Conservation (phyloP, 2,888 invertebrate genomes). For the Leptinotarsa tumamoca region DNA sequence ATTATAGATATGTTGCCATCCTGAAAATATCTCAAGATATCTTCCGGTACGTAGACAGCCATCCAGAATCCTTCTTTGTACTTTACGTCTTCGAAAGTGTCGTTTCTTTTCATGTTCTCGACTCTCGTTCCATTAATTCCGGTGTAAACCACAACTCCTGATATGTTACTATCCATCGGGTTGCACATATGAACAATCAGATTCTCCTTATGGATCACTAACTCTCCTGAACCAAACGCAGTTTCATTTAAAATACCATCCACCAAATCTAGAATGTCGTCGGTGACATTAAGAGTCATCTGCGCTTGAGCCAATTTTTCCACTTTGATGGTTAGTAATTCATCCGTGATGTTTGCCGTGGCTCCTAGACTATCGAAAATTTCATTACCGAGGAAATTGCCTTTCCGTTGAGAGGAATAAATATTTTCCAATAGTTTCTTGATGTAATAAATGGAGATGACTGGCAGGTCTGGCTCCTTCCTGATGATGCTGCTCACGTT, state of each 20-base stretch:
- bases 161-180: slow-evolving; percentile 68
- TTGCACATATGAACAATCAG: slow-evolving; percentile 69
- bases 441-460: slow-evolving; percentile 59
- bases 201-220: slow-evolving; percentile 56
- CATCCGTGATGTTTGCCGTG: slow-evolving; percentile 60
- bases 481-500: slow-evolving; percentile 50
- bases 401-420: not conserved
- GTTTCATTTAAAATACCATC: slow-evolving; percentile 70
- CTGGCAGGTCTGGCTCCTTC: slow-evolving; percentile 49
- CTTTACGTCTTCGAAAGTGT: slow-evolving; percentile 62
- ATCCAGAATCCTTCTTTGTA: slow-evolving; percentile 53
- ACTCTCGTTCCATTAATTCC: slow-evolving; percentile 58
- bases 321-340: slow-evolving; percentile 56
- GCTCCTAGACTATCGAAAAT: slow-evolving; percentile 64
- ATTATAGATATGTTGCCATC: slow-evolving; percentile 51
- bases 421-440: slow-evolving; percentile 51
- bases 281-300: slow-evolving; percentile 73
- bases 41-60: slow-evolving; percentile 57
- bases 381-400: slow-evolving; percentile 51
- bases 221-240: slow-evolving; percentile 40
- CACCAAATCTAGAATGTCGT: slow-evolving; percentile 72
- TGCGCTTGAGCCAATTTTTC: slow-evolving; percentile 65
- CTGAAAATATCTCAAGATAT: slow-evolving; percentile 47
- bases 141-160: slow-evolving; percentile 67
- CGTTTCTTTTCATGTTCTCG: slow-evolving; percentile 66